Base-by-base conservation (phyloP, 2,797 vertebrate genomes). In the Ceryle rudis region DNA sequence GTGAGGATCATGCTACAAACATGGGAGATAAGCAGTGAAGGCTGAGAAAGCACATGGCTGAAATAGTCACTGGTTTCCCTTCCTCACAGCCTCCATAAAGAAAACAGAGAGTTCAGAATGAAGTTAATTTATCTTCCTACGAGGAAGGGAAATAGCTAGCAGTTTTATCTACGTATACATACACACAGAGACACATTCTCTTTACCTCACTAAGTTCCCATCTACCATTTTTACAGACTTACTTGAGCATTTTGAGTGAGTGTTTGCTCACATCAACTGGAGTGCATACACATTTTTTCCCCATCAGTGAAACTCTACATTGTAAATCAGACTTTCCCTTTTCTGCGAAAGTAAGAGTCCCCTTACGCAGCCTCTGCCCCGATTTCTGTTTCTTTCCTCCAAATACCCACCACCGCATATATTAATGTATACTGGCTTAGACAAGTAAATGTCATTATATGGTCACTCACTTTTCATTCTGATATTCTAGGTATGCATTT, bases 231-330 rank as follows among this genome's bases (percentile, higher is more conserved):
- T 42, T 70, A 58, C 18, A 55, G 12, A 81, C 8, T n/a, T 52
- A 19, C 11, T 61, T 54, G 12, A 90, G 61, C 39, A 66, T 69
- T 73, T 69, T 31, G 11, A 6, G 21, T 21, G 21, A n/a, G n/a
- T n/a, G n/a, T 62, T 70, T 46, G 46, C n/a, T 81, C 42, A 70
- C 55, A 78, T 15, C 28, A 37, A 6, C 3, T 21, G 49, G 28
- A 72, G 31, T 0, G 0, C 29, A 73, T 7, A 42, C 22, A 77
- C 26, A 17, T 44, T 67, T 52, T 3, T 29, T 8, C 25, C 15
- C 35, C 7, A 2, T 71, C 55, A 85, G 31, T 54, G 64, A 82
- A 90, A 85, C 8, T 19, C 9, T 54, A n/a, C 8, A 25, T 3
- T 49, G 22, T 31, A 81, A 46, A 73, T 46, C 52, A 72, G 52